These are phyloP conservation scores for Erythrolamprus reginae DNA, from an alignment of 2,113 vertebrate genomes.

Conservation along the genomic window DNA sequence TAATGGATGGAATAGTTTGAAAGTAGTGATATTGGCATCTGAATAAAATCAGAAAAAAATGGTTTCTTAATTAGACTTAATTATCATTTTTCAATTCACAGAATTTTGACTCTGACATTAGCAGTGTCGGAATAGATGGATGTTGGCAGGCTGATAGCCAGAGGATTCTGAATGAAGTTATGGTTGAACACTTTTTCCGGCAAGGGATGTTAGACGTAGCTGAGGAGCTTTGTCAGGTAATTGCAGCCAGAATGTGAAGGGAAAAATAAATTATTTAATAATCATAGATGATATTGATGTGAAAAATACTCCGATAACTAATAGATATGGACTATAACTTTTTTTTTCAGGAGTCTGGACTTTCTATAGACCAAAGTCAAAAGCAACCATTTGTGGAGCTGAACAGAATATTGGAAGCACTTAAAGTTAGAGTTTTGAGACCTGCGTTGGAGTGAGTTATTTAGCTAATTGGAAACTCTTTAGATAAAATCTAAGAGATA, in stretches of 20 bases:
- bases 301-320: not conserved
- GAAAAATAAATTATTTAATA: not conserved
- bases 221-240: conserved; percentile 82
- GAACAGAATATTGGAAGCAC: conserved; percentile 82
- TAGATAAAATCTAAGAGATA: not conserved
- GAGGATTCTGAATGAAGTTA: conserved; percentile 79
- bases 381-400: conserved; percentile 84
- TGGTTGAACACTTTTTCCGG: conserved; percentile 84
- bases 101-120: conserved; percentile 84
- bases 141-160: conserved; percentile 84
- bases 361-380: conserved; percentile 82
- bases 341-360: conserved; percentile 74
- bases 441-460: conserved; percentile 80
- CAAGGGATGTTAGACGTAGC: conserved; percentile 84
- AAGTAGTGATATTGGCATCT: conserved; percentile 14
- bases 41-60: not conserved
- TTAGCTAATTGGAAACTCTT: not conserved
- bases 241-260: not conserved
- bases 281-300: not conserved
- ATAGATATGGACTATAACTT: not conserved
- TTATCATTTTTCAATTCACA: conserved; percentile 45
- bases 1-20: not conserved
- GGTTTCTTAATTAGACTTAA: conserved; percentile 24
- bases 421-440: conserved; percentile 81
- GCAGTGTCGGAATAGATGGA: conserved; percentile 81